Conservation (phyloP, 2,888 invertebrate genomes). For the Philonicus albiceps region DNA sequence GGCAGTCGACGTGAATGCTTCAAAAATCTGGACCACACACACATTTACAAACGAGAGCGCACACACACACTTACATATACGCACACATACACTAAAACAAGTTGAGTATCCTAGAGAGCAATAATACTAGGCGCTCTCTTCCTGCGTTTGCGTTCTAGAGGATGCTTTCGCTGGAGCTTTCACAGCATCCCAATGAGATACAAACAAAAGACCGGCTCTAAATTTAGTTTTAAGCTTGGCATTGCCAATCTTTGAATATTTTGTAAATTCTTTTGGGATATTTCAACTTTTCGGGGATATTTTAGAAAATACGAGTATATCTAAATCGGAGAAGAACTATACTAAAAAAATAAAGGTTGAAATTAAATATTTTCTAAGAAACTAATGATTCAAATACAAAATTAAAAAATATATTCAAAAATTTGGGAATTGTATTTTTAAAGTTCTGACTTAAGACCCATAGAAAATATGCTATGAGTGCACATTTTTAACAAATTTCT, state of each 20-base stretch:
- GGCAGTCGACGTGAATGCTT: constrained; percentile 22
- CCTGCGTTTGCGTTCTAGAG: not conserved
- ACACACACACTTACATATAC: too few species aligned
- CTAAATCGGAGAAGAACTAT: not conserved
- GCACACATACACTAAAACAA: not conserved
- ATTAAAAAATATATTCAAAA: too few species aligned
- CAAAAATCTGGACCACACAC: constrained; percentile 29
- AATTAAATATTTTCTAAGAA: too few species aligned
- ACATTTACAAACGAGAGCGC: not conserved
- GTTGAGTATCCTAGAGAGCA: not conserved
- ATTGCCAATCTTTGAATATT: not conserved
- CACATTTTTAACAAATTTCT: too few species aligned
- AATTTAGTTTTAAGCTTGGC: not conserved
- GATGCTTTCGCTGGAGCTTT: not conserved
- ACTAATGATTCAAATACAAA: too few species aligned
- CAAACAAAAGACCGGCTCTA: constrained; percentile 25
- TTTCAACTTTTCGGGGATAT: not conserved
- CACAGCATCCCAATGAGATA: not conserved
- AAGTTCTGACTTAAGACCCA: too few species aligned
- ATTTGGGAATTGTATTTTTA: too few species aligned
- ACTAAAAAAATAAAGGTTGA: too few species aligned
- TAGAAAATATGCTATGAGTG: too few species aligned
- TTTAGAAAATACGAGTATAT: not conserved
- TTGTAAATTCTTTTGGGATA: not conserved
- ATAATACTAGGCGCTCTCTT: not conserved